A percentile compares a stretch with the other conserved stretches of the same genome.
Evolutionary conservation across 2,113 vertebrate species (phyloP).

Genomic region (Muscicapa adusta): DNA sequence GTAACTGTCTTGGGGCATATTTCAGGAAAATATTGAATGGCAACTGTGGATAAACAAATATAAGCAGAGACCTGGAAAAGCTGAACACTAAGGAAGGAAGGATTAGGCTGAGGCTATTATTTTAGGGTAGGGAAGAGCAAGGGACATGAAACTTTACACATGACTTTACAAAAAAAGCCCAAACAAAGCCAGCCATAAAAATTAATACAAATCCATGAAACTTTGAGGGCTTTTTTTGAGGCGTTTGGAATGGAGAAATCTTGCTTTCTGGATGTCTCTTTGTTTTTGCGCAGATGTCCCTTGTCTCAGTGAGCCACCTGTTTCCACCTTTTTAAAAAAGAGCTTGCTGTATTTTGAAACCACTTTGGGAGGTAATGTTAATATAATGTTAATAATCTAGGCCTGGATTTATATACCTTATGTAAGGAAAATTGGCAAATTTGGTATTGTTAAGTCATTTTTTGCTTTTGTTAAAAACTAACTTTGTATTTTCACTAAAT

Average conservation of each 20-base stretch:
- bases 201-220: neutral
- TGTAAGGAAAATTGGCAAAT: too few relatives aligned
- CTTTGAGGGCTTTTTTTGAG: neutral
- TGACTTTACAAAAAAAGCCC: fast-evolving
- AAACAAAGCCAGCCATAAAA: neutral
- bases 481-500: too few relatives aligned
- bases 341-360: neutral
- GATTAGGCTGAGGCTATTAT: neutral
- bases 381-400: neutral
- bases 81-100: neutral
- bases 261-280: neutral
- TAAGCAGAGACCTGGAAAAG: neutral
- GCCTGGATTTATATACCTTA: too few relatives aligned
- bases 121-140: neutral
- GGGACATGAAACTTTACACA: neutral
- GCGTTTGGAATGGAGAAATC: neutral
- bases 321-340: neutral
- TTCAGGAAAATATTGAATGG: neutral
- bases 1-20: neutral
- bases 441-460: too few relatives aligned
- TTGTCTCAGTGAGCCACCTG: neutral
- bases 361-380: neutral
- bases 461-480: too few relatives aligned
- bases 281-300: neutral
- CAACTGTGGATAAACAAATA: neutral